phyloP scores from a whole-genome alignment of 2,113 vertebrate species.

The Anhinga rufa region DNA sequence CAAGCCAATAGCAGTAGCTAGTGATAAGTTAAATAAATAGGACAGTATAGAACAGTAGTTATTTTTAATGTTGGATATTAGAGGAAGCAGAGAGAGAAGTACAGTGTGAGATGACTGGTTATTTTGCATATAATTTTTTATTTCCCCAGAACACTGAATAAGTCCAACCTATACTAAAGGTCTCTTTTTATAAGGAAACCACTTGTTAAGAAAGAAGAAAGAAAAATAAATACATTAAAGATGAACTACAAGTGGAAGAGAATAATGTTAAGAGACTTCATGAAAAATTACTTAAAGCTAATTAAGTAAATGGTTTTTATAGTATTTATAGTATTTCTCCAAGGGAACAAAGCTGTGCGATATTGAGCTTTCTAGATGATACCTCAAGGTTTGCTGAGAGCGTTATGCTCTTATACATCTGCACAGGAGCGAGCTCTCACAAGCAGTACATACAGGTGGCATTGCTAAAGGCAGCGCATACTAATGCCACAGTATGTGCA shows the following conservation, averaged over 20 bases:
- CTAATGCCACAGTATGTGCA: background rate
- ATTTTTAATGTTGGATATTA: background rate
- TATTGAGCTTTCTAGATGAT: background rate
- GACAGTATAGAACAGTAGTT: background rate
- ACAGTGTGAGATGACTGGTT: background rate
- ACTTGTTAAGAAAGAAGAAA: background rate
- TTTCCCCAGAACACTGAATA: background rate
- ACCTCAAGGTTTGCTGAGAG: background rate
- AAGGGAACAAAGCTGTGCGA: background rate
- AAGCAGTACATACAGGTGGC: background rate
- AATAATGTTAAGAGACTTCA: background rate
- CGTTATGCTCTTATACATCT: background rate
- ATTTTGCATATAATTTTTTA: background rate
- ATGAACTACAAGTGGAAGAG: background rate
- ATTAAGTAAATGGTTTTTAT: background rate
- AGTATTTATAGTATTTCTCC: background rate
- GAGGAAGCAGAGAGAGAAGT: background rate
- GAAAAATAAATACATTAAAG: background rate
- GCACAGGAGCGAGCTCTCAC: accelerated
- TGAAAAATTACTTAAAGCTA: background rate
- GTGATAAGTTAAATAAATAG: background rate
- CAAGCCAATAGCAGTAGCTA: background rate
- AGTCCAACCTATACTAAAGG: background rate
- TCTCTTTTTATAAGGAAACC: background rate
- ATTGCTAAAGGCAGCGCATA: background rate